Evolutionary conservation across 2,888 invertebrate genomes (phyloP).

Genomic region (Frankliniella intonsa): DNA sequence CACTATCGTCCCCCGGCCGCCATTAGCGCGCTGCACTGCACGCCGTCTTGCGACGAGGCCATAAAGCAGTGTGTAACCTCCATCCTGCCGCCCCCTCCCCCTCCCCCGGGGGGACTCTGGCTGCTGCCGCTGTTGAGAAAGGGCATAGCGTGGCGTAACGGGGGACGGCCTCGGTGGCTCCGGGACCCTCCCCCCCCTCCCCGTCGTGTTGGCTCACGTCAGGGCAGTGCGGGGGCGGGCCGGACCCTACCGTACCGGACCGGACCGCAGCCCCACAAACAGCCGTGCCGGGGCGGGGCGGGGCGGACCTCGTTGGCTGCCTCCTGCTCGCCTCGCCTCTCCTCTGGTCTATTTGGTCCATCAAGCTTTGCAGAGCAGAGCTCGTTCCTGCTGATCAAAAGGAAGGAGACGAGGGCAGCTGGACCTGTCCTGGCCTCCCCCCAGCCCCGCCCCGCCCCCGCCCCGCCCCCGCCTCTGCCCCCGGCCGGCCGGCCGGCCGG

Average conservation of each 20-base stretch:
- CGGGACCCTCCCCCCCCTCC: neutral
- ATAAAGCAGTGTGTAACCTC: no score
- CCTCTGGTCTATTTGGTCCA: neutral
- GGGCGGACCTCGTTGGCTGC: neutral
- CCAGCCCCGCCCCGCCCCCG: no score
- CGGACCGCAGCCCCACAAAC: slow-evolving; percentile 1
- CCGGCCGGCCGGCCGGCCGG: no score
- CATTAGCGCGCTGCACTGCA: no score
- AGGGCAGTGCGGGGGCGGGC: neutral
- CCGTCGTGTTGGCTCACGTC: slow-evolving; percentile 4
- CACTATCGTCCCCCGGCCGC: no score
- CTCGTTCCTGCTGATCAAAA: neutral
- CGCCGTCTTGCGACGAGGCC: no score
- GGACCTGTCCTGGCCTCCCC: no score
- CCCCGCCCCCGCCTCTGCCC: no score
- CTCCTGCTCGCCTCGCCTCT: no score
- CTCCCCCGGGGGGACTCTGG: neutral
- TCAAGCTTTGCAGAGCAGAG: neutral
- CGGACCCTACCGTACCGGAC: neutral
- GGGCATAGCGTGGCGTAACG: neutral
- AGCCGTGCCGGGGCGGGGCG: neutral
- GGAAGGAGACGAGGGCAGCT: neutral
- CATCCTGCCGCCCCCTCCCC: neutral
- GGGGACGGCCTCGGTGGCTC: neutral
- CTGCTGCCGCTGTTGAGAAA: neutral